phyloP scores from a whole-genome alignment of 2,888 invertebrate species.

The Dolomedes plantarius region DNA sequence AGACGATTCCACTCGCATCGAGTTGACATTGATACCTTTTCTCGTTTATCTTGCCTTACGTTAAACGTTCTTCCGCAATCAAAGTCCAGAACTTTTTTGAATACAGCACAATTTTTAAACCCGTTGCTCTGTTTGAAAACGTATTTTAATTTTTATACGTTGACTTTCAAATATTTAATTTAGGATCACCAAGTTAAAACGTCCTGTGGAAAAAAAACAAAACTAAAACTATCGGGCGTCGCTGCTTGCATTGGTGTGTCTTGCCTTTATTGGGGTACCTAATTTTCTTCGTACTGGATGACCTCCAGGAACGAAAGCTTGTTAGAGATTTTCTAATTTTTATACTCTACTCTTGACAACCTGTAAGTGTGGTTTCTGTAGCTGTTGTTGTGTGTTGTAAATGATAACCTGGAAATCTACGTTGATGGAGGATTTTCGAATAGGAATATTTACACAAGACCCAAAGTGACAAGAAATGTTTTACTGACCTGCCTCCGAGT shows the following conservation, averaged over 20 bases:
- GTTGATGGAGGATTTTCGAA: too few species aligned
- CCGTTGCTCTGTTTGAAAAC: constrained; percentile 41
- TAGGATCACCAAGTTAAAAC: neutral
- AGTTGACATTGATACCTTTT: neutral
- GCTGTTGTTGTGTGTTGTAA: too few species aligned
- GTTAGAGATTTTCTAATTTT: constrained; percentile 7
- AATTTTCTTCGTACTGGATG: neutral
- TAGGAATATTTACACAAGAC: too few species aligned
- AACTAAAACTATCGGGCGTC: neutral
- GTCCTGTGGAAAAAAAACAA: neutral
- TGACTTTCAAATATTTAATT: neutral
- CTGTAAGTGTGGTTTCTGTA: neutral
- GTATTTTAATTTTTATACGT: constrained; percentile 37
- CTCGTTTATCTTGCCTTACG: constrained; percentile 41
- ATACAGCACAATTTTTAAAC: constrained; percentile 63
- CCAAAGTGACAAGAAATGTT: too few species aligned
- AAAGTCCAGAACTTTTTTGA: constrained; percentile 38
- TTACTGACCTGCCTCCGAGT: too few species aligned
- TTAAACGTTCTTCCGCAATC: constrained; percentile 62
- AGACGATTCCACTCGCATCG: neutral
- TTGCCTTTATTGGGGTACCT: constrained; percentile 9
- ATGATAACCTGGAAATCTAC: too few species aligned
- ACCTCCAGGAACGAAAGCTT: neutral
- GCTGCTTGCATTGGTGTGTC: neutral
- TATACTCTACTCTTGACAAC: neutral